phyloP scores from a whole-genome alignment of 2,113 vertebrate genomes.

The Salvelinus fontinalis region DNA sequence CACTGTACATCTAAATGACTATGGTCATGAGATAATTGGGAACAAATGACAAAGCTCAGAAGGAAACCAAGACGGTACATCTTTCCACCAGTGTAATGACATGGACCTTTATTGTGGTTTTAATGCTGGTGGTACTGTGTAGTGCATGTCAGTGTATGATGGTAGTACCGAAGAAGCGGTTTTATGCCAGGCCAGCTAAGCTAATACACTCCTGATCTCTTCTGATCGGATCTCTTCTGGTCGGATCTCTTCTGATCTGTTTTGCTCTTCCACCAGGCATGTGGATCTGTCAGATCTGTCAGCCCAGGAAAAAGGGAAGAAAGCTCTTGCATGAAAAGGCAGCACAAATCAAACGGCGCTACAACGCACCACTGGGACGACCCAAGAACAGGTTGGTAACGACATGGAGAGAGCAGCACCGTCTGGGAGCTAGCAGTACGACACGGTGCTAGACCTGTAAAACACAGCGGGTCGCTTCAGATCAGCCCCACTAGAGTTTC shows the following conservation, averaged over 20 bases:
- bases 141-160: too few relatives aligned
- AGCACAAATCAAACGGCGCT: conserved; percentile 96
- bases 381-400: conserved; percentile 88
- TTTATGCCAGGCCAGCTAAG: too few relatives aligned
- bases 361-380: conserved; percentile 92
- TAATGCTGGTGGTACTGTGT: too few relatives aligned
- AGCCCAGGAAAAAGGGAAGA: conserved; percentile 95
- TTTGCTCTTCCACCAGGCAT: conserved; percentile 79
- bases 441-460: not conserved
- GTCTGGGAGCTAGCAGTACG: too few relatives aligned
- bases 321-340: conserved; percentile 96
- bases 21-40: not conserved
- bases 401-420: not conserved
- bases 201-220: too few relatives aligned
- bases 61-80: not conserved
- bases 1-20: not conserved
- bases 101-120: too few relatives aligned
- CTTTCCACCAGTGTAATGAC: too few relatives aligned
- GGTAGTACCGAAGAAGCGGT: too few relatives aligned
- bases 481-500: not conserved
- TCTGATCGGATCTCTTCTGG: too few relatives aligned
- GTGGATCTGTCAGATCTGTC: conserved; percentile 99
- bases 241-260: too few relatives aligned
- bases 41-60: not conserved
- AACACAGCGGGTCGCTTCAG: not conserved